A percentile compares a stretch with the other conserved stretches of the same genome.
These are phyloP conservation scores for Poecilia picta DNA, from an alignment of 2,797 vertebrate species.

Conservation along the genomic window DNA sequence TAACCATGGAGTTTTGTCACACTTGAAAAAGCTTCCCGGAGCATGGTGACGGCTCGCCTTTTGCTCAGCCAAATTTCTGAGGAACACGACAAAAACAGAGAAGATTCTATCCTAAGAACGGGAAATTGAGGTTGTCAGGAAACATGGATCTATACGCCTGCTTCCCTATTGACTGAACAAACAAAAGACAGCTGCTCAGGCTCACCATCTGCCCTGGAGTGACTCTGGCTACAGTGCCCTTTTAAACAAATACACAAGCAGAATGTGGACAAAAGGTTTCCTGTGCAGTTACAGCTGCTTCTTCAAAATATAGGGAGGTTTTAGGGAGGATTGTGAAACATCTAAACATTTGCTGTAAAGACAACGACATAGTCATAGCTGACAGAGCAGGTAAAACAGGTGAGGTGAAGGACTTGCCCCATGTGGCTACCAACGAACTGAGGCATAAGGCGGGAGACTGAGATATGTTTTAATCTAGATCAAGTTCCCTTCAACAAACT, in stretches of 20 bases:
- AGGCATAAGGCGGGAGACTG: constrained; percentile 15
- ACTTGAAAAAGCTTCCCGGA: constrained; percentile 64
- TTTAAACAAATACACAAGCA: constrained; percentile 7
- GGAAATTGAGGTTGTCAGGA: constrained; percentile 28
- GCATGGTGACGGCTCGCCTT: constrained; percentile 66
- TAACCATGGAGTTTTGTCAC: constrained; percentile 79
- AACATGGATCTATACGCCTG: constrained; percentile 47
- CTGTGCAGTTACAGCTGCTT: background rate
- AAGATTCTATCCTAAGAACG: background rate
- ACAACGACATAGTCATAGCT: constrained; percentile 52
- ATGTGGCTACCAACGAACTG: constrained; percentile 17
- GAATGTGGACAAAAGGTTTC: background rate
- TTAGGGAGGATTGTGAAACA: constrained; percentile 32
- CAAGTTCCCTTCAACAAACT: background rate
- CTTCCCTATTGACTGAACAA: constrained; percentile 64
- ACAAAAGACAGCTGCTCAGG: constrained; percentile 74
- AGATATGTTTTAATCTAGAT: background rate
- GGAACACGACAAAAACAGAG: constrained; percentile 6
- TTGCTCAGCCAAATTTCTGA: constrained; percentile 37
- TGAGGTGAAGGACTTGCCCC: constrained; percentile 67
- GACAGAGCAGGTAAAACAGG: constrained; percentile 80
- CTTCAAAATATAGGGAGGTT: background rate
- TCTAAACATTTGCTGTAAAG: constrained; percentile 16
- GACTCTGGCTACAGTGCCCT: constrained; percentile 9
- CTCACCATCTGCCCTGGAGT: constrained; percentile 53